A percentile compares a stretch with the other conserved stretches of the same genome.
Evolutionary conservation across 2,888 invertebrate genomes (phyloP).

Genomic region (Cheilosia impressa): DNA sequence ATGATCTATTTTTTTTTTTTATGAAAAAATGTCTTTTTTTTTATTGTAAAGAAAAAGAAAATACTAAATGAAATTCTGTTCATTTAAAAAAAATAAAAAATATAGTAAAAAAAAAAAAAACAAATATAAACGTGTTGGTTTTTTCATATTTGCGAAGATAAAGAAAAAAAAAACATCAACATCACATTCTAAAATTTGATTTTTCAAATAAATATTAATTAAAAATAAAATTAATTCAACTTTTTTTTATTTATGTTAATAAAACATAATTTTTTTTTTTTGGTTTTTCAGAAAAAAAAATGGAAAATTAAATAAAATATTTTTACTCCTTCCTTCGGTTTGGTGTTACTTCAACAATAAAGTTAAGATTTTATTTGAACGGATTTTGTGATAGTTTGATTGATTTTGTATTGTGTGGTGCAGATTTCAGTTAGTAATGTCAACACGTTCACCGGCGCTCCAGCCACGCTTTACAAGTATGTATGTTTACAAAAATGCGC

Average conservation of each 20-base stretch:
- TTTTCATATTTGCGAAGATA: slow-evolving; percentile 65
- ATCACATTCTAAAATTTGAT: slow-evolving; percentile 74
- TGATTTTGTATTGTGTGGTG: slow-evolving; percentile 44
- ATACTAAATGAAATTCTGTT: slow-evolving; percentile 75
- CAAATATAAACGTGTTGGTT: slow-evolving; percentile 61
- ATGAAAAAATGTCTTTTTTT: slow-evolving; percentile 48
- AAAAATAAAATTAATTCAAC: slow-evolving; percentile 63
- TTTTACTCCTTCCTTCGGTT: slow-evolving; percentile 74
- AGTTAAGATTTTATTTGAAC: slow-evolving; percentile 53
- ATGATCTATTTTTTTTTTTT: slow-evolving; percentile 24
- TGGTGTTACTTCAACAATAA: slow-evolving; percentile 66
- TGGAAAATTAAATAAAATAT: slow-evolving; percentile 75
- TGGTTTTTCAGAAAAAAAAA: slow-evolving; percentile 40
- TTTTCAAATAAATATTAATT: slow-evolving; percentile 55
- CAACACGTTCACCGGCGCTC: slow-evolving; percentile 62
- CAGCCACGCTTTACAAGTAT: slow-evolving; percentile 17
- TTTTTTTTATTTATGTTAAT: slow-evolving; percentile 51
- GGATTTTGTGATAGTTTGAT: slow-evolving; percentile 56
- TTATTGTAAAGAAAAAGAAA: slow-evolving; percentile 68
- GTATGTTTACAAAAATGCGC: neutral
- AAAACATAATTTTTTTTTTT: slow-evolving; percentile 51
- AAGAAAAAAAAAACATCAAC: slow-evolving; percentile 73
- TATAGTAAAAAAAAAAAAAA: slow-evolving; percentile 38
- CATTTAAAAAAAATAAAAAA: slow-evolving; percentile 49
- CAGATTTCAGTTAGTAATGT: slow-evolving; percentile 60